Percentiles rank a stretch among this genome's conserved stretches.
Evolutionary conservation across 2,888 invertebrate species (phyloP).

Genomic region (Pelosia muscerda): DNA sequence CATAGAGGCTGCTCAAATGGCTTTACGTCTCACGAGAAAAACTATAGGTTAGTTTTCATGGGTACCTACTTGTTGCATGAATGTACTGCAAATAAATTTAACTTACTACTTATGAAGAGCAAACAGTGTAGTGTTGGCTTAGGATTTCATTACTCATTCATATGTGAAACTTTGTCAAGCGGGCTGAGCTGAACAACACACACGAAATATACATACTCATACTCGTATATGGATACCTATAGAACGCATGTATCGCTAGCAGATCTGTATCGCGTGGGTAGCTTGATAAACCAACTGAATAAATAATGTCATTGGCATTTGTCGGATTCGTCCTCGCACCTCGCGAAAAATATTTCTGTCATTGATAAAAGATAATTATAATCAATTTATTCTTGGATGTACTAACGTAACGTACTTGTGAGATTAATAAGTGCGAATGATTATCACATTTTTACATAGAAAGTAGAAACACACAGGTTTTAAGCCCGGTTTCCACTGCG

Average conservation of each 20-base stretch:
- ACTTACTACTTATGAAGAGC: slow-evolving; percentile 7
- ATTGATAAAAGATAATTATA: background rate
- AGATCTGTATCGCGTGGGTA: background rate
- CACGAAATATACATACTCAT: background rate
- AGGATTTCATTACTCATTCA: slow-evolving; percentile 42
- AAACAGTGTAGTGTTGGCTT: slow-evolving; percentile 22
- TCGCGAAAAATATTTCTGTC: background rate
- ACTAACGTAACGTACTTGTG: no score
- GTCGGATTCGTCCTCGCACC: background rate
- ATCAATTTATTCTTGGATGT: no score
- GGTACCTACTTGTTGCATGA: background rate
- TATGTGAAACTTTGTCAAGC: slow-evolving; percentile 30
- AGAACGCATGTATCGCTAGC: background rate
- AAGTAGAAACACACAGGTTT: no score
- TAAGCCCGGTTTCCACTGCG: no score
- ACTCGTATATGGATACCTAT: no score
- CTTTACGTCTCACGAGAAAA: background rate
- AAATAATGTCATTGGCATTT: background rate
- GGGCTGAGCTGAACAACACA: slow-evolving; percentile 16
- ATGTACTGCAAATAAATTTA: background rate
- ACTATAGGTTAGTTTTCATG: background rate
- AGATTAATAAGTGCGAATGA: no score
- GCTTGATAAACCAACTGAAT: background rate
- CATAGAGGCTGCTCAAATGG: no score
- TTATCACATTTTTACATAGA: no score